Conservation (phyloP, 2,797 vertebrate species). For the Sebastes flavidus region DNA sequence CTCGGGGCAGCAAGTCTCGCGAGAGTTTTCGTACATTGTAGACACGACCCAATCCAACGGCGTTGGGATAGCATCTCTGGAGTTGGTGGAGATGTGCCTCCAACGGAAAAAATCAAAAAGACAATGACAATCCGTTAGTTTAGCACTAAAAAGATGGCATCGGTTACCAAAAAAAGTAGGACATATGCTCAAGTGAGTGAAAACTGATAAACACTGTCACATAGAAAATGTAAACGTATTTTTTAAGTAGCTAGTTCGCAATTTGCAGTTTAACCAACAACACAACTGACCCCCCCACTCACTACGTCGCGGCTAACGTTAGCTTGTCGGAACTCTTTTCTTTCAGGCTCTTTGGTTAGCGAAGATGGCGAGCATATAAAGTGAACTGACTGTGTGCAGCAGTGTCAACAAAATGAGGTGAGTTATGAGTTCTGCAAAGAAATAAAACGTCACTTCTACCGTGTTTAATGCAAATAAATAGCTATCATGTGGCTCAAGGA, state of each 20-base stretch:
- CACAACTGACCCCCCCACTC: neutral
- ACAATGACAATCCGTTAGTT: neutral
- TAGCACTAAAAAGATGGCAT: conserved; percentile 34
- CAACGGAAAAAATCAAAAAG: neutral
- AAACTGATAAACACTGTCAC: neutral
- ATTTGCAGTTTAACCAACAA: fast-evolving
- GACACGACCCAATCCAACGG: fast-evolving
- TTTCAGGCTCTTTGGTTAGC: conserved; percentile 22
- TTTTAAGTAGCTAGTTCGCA: fast-evolving
- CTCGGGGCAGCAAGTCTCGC: too few relatives aligned
- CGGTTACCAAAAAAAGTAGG: fast-evolving
- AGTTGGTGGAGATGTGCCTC: neutral
- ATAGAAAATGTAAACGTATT: neutral
- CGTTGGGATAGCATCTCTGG: conserved; percentile 12
- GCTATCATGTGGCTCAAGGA: too few relatives aligned
- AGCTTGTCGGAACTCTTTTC: neutral
- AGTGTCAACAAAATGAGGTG: conserved; percentile 64
- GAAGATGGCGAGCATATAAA: conserved; percentile 57
- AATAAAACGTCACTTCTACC: fast-evolving
- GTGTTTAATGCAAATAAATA: neutral
- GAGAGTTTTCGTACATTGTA: neutral
- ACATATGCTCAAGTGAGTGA: neutral
- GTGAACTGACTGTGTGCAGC: neutral
- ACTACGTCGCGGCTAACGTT: fast-evolving
- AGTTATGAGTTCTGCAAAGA: neutral